These are phyloP conservation scores for Adoxophyes honmai DNA, from an alignment of 1,140 invertebrate genomes.

Conservation along the genomic window DNA sequence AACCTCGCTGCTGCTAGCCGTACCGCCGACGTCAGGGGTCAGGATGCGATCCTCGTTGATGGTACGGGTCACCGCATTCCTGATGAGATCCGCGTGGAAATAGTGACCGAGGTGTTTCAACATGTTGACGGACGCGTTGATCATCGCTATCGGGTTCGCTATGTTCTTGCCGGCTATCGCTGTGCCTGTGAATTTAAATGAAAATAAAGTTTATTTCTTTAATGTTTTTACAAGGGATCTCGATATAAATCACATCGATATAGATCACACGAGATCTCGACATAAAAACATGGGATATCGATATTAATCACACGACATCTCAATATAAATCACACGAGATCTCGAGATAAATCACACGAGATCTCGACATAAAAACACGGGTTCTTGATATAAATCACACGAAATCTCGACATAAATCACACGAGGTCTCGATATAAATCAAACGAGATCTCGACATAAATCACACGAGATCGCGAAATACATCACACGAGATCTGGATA, in stretches of 20 bases:
- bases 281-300: no score
- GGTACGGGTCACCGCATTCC: slow-evolving; percentile 44
- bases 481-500: no score
- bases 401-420: neutral
- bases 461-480: no score
- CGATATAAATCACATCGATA: no score
- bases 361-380: no score
- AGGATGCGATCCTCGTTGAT: slow-evolving; percentile 89
- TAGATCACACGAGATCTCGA: no score
- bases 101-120: slow-evolving; percentile 92
- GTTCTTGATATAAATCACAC: no score
- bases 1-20: slow-evolving; percentile 82
- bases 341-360: no score
- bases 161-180: slow-evolving; percentile 96
- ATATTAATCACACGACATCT: no score
- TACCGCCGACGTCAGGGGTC: slow-evolving; percentile 86
- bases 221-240: no score
- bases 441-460: neutral
- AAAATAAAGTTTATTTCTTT: neutral
- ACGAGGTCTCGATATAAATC: neutral
- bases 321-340: no score
- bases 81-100: slow-evolving; percentile 84
- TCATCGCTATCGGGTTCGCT: slow-evolving; percentile 98
- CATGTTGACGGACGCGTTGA: slow-evolving; percentile 95
- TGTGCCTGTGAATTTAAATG: slow-evolving; percentile 79